Evolutionary conservation across 2,113 vertebrate species (phyloP).

Genomic region (Hipposideros armiger): DNA sequence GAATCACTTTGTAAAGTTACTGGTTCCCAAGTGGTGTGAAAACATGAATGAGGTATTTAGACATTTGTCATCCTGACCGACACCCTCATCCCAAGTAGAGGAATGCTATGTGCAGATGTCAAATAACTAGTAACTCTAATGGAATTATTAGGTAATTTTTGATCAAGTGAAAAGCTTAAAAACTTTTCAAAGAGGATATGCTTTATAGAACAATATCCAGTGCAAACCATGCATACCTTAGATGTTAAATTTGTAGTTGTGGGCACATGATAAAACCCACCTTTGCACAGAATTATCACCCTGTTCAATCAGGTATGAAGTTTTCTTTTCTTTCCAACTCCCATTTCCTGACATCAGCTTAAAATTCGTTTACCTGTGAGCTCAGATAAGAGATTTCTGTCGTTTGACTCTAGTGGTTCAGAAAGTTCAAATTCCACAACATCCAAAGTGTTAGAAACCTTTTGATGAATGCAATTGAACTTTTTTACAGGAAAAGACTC

Average conservation of each 20-base stretch:
- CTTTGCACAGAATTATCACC: neutral
- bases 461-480: slow-evolving; percentile 18
- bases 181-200: neutral
- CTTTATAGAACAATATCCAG: neutral
- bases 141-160: neutral
- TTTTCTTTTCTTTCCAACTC: slow-evolving; percentile 22
- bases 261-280: neutral
- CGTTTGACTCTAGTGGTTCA: slow-evolving; percentile 5
- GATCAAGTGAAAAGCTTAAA: slow-evolving; percentile 3
- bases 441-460: slow-evolving; percentile 10
- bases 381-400: slow-evolving; percentile 41
- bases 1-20: neutral
- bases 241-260: neutral
- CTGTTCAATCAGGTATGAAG: neutral
- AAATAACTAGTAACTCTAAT: neutral
- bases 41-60: neutral
- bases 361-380: neutral
- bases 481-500: neutral
- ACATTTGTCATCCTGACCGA: neutral
- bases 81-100: neutral
- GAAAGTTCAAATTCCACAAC: neutral
- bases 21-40: neutral
- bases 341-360: neutral
- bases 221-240: neutral
- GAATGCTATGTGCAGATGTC: neutral